Evolutionary conservation across 2,113 vertebrate species (phyloP).

Genomic region (Spheniscus mendiculus): DNA sequence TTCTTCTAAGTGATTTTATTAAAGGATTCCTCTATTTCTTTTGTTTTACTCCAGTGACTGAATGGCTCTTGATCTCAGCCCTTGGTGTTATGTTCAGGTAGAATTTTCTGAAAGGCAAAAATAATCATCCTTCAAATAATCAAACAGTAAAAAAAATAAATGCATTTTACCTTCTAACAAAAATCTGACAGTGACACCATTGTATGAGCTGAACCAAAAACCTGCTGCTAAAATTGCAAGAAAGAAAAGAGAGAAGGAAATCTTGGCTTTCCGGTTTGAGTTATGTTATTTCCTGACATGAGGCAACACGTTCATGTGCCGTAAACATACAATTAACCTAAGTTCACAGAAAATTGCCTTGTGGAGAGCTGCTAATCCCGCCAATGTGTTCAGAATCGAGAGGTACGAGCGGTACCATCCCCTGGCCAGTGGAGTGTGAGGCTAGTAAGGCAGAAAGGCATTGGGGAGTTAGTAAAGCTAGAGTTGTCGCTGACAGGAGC

Average conservation of each 20-base stretch:
- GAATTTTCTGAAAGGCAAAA: neutral
- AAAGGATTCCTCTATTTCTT: neutral
- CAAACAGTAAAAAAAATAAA: neutral
- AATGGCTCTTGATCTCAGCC: neutral
- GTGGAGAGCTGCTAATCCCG: neutral
- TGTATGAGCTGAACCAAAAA: neutral
- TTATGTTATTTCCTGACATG: slow-evolving; percentile 10
- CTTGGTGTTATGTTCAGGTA: neutral
- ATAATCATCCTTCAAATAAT: neutral
- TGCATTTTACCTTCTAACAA: neutral
- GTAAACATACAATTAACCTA: neutral
- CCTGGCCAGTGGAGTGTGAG: neutral
- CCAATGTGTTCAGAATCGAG: neutral
- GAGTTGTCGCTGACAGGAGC: neutral
- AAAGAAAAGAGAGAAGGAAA: neutral
- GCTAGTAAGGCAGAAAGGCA: neutral
- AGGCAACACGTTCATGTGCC: neutral
- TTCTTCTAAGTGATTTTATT: neutral
- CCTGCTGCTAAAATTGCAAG: neutral
- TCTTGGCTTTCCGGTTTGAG: neutral
- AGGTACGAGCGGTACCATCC: no score
- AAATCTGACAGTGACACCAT: neutral
- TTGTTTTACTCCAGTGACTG: neutral
- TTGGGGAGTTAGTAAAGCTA: neutral
- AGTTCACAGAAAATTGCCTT: neutral